phyloP scores from a whole-genome alignment of 2,113 vertebrate genomes.

The Aphelocoma coerulescens region DNA sequence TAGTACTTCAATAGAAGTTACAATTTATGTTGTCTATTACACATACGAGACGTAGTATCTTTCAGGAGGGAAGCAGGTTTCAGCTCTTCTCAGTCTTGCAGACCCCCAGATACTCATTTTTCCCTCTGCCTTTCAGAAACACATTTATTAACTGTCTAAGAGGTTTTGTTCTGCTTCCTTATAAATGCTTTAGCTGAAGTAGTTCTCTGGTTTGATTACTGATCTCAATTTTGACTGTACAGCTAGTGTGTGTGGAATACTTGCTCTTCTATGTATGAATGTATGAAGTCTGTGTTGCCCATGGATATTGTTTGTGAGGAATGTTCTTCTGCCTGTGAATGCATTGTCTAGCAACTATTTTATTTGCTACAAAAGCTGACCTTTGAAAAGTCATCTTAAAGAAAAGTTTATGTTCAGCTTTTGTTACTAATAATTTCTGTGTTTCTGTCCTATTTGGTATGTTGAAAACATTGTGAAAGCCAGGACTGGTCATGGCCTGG shows the following conservation, averaged over 20 bases:
- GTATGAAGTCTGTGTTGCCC: not conserved
- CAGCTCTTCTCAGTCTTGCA: not conserved
- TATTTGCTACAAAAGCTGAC: not conserved
- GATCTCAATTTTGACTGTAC: not conserved
- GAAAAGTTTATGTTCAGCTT: not conserved
- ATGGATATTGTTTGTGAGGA: not conserved
- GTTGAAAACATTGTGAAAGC: slow-evolving; percentile 8
- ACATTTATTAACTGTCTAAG: not conserved
- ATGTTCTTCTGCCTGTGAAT: not conserved
- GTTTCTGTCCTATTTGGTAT: not conserved
- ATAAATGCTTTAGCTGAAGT: not conserved
- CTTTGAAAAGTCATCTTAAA: not conserved
- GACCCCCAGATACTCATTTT: not conserved
- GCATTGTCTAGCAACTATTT: not conserved
- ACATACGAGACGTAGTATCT: not conserved
- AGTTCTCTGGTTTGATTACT: not conserved
- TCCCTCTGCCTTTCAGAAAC: not conserved
- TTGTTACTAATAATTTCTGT: not conserved
- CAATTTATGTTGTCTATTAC: not conserved
- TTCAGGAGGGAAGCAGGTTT: not conserved
- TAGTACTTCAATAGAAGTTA: not conserved
- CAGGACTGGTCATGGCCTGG: not conserved
- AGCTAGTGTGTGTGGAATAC: not conserved
- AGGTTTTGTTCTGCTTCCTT: not conserved
- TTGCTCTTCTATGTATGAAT: not conserved